Conservation (phyloP, 2,113 vertebrate genomes). For the Scortum barcoo region DNA sequence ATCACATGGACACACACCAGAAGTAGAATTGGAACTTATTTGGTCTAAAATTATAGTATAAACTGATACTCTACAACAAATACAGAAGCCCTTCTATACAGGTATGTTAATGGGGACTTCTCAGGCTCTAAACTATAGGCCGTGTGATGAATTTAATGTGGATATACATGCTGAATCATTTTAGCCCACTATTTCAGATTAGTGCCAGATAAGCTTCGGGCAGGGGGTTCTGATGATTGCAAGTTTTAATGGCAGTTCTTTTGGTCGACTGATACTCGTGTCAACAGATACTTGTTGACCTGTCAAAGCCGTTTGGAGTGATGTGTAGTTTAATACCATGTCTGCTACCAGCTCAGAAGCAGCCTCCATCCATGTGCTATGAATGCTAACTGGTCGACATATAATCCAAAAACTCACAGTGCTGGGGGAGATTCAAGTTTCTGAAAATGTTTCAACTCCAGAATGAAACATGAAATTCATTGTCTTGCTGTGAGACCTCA, state of each 20-base stretch:
- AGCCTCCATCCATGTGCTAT: neutral
- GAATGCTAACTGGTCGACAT: slow-evolving; percentile 35
- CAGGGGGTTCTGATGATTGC: slow-evolving; percentile 31
- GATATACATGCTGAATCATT: slow-evolving; percentile 26
- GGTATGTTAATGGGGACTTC: neutral
- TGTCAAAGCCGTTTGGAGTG: slow-evolving; percentile 38
- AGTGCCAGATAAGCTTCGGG: slow-evolving; percentile 25
- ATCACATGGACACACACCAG: neutral
- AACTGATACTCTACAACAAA: slow-evolving; percentile 7
- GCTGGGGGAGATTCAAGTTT: slow-evolving; percentile 30
- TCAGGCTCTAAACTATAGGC: slow-evolving; percentile 11
- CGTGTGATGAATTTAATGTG: slow-evolving; percentile 39
- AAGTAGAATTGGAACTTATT: slow-evolving; percentile 1
- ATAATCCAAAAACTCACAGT: slow-evolving; percentile 20
- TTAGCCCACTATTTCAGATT: slow-evolving; percentile 29
- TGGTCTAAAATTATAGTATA: slow-evolving; percentile 11
- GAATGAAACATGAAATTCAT: slow-evolving; percentile 21
- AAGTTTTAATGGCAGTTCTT: slow-evolving; percentile 11
- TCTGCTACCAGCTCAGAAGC: slow-evolving; percentile 5
- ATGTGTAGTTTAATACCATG: slow-evolving; percentile 20
- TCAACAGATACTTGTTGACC: slow-evolving; percentile 45
- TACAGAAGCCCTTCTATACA: neutral
- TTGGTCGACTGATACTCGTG: slow-evolving; percentile 2
- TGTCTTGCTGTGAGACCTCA: slow-evolving; percentile 23
- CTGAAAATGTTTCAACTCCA: neutral